Conservation (phyloP, 92 coral and sea anemone species). For the Umimayanthus kanabou region DNA sequence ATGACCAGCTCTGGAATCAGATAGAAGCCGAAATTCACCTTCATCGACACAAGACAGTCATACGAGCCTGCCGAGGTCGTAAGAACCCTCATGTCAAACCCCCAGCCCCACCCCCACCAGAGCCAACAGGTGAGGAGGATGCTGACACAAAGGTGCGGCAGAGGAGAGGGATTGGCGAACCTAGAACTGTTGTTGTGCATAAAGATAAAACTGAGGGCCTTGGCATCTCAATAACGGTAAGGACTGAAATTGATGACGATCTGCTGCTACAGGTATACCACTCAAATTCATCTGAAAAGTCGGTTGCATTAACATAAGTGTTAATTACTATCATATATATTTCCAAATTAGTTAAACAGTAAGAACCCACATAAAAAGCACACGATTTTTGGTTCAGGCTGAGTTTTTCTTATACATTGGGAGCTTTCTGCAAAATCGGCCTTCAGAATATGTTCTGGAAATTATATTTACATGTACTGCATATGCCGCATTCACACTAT, state of each 20-base stretch:
- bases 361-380: no score
- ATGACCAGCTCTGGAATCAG: constrained; percentile 95
- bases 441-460: no score
- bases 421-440: no score
- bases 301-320: no score
- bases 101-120: constrained; percentile 90
- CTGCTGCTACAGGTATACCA: background rate
- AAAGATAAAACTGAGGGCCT: constrained; percentile 91
- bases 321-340: no score
- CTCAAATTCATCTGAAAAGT: background rate
- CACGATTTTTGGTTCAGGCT: no score
- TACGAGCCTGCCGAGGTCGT: constrained; percentile 97
- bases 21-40: constrained; percentile 99
- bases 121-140: constrained; percentile 72
- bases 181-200: constrained; percentile 81
- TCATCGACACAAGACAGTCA: constrained; percentile 97
- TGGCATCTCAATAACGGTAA: constrained; percentile 95
- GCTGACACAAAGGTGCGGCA: constrained; percentile 77
- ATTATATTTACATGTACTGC: no score
- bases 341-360: no score
- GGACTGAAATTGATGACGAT: background rate
- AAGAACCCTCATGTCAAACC: constrained; percentile 94
- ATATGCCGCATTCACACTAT: no score
- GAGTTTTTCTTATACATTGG: no score
- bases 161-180: constrained; percentile 96